These are phyloP conservation scores for Plemyria rubiginata DNA, from an alignment of 2,888 invertebrate species.

Conservation along the genomic window DNA sequence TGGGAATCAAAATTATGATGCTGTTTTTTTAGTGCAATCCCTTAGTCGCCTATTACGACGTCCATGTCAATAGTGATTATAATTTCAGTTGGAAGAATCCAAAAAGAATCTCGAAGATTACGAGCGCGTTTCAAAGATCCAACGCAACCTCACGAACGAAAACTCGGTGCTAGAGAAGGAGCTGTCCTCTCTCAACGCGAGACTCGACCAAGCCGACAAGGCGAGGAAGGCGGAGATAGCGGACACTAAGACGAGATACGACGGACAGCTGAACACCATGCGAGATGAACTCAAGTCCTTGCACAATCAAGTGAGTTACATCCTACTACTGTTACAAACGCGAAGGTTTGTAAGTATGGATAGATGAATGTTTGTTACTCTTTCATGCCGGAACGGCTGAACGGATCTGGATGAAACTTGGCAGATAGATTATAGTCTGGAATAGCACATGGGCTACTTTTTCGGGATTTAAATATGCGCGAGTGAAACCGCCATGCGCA, in stretches of 20 bases:
- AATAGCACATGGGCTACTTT: no score
- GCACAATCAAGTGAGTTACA: constrained; percentile 87
- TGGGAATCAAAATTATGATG: no score
- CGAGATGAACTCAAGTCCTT: constrained; percentile 93
- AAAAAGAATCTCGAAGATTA: constrained; percentile 93
- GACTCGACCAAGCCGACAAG: constrained; percentile 88
- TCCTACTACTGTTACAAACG: neutral
- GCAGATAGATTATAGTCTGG: no score
- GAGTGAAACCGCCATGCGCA: no score
- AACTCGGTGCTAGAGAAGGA: constrained; percentile 91
- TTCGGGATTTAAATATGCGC: no score
- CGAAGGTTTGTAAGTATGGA: no score
- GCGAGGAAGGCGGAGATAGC: constrained; percentile 91
- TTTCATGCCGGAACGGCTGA: no score
- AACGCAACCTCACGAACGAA: constrained; percentile 91
- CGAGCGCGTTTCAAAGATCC: constrained; percentile 92
- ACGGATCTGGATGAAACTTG: no score
- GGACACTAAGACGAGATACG: constrained; percentile 93
- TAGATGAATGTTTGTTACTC: no score
- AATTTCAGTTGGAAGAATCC: constrained; percentile 89
- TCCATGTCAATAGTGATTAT: no score
- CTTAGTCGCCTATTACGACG: no score
- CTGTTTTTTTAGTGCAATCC: no score
- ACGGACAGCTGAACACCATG: constrained; percentile 92
- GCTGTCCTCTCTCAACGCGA: constrained; percentile 87